Conservation (phyloP, 2,113 vertebrate species). For the Prionailurus bengalensis region DNA sequence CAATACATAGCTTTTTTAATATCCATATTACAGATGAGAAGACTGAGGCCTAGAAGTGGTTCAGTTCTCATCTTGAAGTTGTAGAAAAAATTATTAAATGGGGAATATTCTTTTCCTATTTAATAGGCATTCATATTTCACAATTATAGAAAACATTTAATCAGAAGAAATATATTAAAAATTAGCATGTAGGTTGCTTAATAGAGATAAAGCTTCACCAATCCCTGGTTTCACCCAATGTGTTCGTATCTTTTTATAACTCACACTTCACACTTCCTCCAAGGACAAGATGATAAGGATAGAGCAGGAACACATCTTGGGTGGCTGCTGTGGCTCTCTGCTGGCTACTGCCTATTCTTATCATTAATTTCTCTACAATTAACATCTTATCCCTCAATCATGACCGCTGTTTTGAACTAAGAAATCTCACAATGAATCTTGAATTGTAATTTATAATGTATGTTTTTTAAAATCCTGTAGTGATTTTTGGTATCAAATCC, state of each 20-base stretch:
- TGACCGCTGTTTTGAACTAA: neutral
- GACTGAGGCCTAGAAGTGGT: neutral
- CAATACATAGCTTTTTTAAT: neutral
- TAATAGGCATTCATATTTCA: constrained; percentile 25
- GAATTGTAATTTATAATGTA: neutral
- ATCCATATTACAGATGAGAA: neutral
- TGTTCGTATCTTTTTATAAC: neutral
- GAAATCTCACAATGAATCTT: constrained; percentile 55
- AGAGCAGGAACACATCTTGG: neutral
- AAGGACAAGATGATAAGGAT: neutral
- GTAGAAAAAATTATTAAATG: neutral
- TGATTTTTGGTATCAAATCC: constrained; percentile 28
- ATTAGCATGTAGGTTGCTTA: neutral
- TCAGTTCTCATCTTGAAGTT: constrained; percentile 41
- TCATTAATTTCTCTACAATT: neutral
- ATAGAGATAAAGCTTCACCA: neutral
- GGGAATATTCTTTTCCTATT: neutral
- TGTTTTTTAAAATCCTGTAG: neutral
- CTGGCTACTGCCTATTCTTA: neutral
- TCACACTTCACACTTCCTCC: neutral
- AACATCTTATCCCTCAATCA: neutral
- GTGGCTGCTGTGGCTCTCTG: neutral
- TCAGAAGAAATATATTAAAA: constrained; percentile 46
- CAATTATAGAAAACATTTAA: constrained; percentile 27
- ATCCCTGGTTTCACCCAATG: neutral